phyloP scores from a whole-genome alignment of 2,113 vertebrate species.

The Anarrhichthys ocellatus region DNA sequence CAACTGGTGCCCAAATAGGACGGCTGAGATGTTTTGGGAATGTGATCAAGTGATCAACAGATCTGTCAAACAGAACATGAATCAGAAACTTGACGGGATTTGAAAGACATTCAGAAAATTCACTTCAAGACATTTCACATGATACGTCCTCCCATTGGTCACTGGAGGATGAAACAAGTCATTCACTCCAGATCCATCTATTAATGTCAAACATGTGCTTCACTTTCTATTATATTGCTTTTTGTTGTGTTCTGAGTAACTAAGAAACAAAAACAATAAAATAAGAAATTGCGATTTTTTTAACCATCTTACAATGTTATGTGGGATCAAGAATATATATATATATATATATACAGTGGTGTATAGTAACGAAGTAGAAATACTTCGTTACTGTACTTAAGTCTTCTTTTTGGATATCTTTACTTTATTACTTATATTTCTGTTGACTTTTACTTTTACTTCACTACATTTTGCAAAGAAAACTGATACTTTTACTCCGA shows the following conservation, averaged over 20 bases:
- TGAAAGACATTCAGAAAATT: not conserved
- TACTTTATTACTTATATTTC: too few species aligned
- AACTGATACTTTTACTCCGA: too few species aligned
- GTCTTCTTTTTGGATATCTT: too few species aligned
- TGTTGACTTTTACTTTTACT: too few species aligned
- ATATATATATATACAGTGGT: too few species aligned
- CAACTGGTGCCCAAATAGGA: not conserved
- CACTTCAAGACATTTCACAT: slow-evolving; percentile 17
- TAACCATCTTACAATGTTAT: slow-evolving; percentile 2
- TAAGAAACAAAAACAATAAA: not conserved
- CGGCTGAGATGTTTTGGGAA: not conserved
- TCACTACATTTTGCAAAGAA: too few species aligned
- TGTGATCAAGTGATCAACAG: not conserved
- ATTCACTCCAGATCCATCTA: slow-evolving; percentile 16
- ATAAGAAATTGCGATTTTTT: not conserved
- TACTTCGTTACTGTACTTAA: too few species aligned
- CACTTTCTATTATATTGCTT: not conserved
- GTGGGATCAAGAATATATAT: slow-evolving; percentile 15
- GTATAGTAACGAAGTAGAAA: too few species aligned
- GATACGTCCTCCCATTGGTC: slow-evolving; percentile 18
- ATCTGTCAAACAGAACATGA: not conserved
- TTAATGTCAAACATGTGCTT: slow-evolving; percentile 9
- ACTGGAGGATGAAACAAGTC: slow-evolving; percentile 14
- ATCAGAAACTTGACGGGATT: not conserved
- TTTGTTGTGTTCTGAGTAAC: slow-evolving; percentile 1